These are phyloP conservation scores for Phalacrocorax pelagicus DNA, from an alignment of 2,113 vertebrate genomes.

Conservation along the genomic window DNA sequence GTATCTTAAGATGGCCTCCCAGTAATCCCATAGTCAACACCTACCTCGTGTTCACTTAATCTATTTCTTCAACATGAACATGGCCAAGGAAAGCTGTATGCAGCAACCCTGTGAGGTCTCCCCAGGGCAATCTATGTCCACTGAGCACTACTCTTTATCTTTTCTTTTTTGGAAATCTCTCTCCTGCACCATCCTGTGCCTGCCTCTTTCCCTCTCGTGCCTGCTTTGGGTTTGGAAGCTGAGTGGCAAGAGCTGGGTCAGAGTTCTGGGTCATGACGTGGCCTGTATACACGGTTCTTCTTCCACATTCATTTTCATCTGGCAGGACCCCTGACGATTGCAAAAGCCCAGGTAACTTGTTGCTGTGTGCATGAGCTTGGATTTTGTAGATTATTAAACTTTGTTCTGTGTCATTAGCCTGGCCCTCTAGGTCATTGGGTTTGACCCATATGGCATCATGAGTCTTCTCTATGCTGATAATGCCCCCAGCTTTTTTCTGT, in stretches of 20 bases:
- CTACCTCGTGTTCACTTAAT: neutral
- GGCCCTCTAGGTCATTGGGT: neutral
- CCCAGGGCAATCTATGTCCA: neutral
- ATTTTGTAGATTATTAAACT: neutral
- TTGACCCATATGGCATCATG: neutral
- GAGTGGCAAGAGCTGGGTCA: neutral
- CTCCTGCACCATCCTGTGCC: neutral
- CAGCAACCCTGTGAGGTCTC: neutral
- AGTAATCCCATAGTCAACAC: rapidly evolving
- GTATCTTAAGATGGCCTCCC: neutral
- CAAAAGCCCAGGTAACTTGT: neutral
- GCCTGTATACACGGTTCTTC: neutral
- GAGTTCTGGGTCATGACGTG: neutral
- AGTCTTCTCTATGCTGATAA: neutral
- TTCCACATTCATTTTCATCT: neutral
- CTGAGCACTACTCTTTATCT: neutral
- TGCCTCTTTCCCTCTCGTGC: neutral
- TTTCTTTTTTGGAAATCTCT: neutral
- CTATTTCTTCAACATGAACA: rapidly evolving
- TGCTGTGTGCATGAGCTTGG: neutral
- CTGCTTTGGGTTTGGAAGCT: neutral
- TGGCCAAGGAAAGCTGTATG: neutral
- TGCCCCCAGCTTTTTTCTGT: neutral
- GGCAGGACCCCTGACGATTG: neutral
- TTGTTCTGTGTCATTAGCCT: neutral